These are phyloP conservation scores for Isaurus tuberculatus DNA, from an alignment of 92 coral and sea anemone species.

Conservation along the genomic window DNA sequence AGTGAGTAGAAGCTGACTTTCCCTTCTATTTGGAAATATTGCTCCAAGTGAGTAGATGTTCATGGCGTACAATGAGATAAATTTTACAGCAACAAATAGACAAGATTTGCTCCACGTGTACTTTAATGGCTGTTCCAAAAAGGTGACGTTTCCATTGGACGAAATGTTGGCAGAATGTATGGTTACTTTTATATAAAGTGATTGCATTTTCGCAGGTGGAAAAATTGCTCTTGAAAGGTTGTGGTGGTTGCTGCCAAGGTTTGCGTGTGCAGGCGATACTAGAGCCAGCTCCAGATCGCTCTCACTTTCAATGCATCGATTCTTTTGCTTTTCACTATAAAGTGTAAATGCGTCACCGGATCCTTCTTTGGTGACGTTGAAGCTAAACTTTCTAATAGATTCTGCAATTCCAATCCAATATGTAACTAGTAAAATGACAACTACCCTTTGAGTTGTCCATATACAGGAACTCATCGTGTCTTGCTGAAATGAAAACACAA, in stretches of 20 bases:
- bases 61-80: background rate
- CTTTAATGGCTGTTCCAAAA: background rate
- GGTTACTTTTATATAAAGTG: background rate
- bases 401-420: too few relatives aligned
- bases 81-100: background rate
- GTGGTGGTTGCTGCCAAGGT: background rate
- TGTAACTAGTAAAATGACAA: too few relatives aligned
- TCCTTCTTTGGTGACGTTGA: too few relatives aligned
- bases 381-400: too few relatives aligned
- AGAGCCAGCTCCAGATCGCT: background rate
- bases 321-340: too few relatives aligned
- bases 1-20: background rate
- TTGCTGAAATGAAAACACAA: too few relatives aligned
- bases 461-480: too few relatives aligned
- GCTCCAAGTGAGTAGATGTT: background rate
- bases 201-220: background rate
- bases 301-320: background rate
- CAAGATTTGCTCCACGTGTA: slow-evolving; percentile 16
- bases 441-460: too few relatives aligned
- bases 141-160: background rate
- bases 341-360: too few relatives aligned
- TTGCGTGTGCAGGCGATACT: background rate
- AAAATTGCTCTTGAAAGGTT: background rate
- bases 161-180: background rate
- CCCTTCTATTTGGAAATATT: background rate